Evolutionary conservation across 2,888 invertebrate genomes (phyloP), one percentile per base, ranked within the genome.

Genomic region (Papilio demoleus): DNA sequence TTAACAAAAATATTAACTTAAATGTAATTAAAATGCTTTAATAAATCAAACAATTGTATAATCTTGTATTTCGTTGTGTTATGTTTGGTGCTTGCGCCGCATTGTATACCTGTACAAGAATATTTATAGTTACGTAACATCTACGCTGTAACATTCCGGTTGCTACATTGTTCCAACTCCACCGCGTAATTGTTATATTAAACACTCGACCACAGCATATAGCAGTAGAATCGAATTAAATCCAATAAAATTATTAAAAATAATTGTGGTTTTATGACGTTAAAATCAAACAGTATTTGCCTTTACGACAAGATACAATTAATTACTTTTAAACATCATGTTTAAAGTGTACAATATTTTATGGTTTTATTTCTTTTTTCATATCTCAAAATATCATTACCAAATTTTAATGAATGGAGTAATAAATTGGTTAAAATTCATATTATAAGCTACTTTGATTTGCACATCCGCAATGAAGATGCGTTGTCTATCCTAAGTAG

Each of bases 161-260:
- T 72, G 68, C 67, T 70, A 75, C 75, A 76, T 75, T 78, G 76
- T 75, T 74, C 74, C 73, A 73, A 71, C 74, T 76, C 73, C 68
- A 70, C 72, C 74, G 73, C 75, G 76, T 79, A 79, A 81, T 82
- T 78, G 81, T 80, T 79, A 77, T 80, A 75, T 77, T 73, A 76
- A 74, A 71, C 71, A 71, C 71, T 71, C 56, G 69, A 68, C 67
- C 62, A 45, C 65, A 78, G 8, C 40, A 53, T 63, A 69, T 31
- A 62, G 22, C 68, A 62, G 64, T 38, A 53, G 27, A 59, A 61
- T 34, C 31, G 19, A 42, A 42, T 42, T n/a, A n/a, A n/a, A 42
- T 17, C 17, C 17, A 50, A 22, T 24, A 50, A 24, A 50, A 24
- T 12, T n/a, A n/a, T n/a, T 4, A 5, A 47, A 11, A 34, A 5